Conservation (phyloP, 2,797 vertebrate species). For the Ara ararauna region DNA sequence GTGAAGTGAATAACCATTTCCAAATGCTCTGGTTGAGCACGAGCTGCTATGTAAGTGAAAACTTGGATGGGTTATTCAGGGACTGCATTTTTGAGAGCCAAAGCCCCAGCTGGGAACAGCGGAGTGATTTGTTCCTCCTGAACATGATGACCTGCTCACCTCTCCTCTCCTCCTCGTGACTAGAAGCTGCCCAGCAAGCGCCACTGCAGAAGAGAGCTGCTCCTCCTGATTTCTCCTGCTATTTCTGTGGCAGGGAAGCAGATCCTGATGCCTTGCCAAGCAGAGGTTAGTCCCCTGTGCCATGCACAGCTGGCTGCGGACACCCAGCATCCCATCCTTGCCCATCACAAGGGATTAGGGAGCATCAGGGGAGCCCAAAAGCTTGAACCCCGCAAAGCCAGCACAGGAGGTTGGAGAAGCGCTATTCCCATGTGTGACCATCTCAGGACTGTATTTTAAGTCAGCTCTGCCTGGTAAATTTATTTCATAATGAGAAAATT, state of each 20-base stretch:
- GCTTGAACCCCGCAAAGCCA: not conserved
- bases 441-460: not conserved
- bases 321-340: not conserved
- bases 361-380: not conserved
- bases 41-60: fast-evolving
- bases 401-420: not conserved
- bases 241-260: not conserved
- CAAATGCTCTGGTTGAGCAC: not conserved
- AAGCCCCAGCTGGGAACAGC: not conserved
- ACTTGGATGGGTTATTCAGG: not conserved
- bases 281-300: not conserved
- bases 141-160: not conserved
- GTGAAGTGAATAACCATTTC: not conserved
- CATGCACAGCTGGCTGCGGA: not conserved
- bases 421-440: not conserved
- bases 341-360: fast-evolving
- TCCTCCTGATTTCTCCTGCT: not conserved
- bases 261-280: not conserved
- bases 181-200: not conserved
- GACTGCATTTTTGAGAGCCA: not conserved
- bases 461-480: not conserved
- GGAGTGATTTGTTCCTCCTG: not conserved
- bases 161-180: not conserved
- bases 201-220: not conserved
- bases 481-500: not conserved